Base-by-base conservation (phyloP, 2,888 invertebrate genomes). In the Lithophane ornitopus region DNA sequence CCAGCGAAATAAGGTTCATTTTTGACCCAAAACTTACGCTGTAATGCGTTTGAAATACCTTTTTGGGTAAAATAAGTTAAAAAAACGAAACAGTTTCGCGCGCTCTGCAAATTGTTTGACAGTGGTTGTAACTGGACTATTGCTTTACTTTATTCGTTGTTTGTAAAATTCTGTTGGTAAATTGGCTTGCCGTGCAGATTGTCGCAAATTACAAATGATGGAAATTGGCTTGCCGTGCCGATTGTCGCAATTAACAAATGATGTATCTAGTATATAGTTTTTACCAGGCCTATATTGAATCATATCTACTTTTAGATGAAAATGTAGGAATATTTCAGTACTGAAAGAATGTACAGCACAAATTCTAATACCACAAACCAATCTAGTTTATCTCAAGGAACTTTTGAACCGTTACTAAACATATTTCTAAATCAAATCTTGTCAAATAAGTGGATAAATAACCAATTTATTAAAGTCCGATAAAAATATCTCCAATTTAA, bases 71-170 rank as follows among this genome's bases (percentile, higher is more conserved):
- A 76, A 67, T 80, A 80, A 78, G 26, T 41, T 62, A 85, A 76
- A 67, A 80, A 81, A 66, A 44, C 28, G 16, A 41, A 69, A 58
- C 22, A 74, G 67, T 68, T 67, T 62, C 67, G 39, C 70, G 76
- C 78, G 58, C 74, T 79, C 54, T 59, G 70, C 80, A 68, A 88
- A 88, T 87, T 88, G 85, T 87, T 87, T 82, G 77, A 70, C 49
- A 74, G 70, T 71, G 70, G 74, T 80, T 68, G 67, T 76, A 70
- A 70, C 70, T 71, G 83, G 61, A 78, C 86, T 62, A 66, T 74
- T 77, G 56, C 11, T 70, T 49, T 49, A 49, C 63, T 69, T 62
- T 59, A 22, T 62, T 75, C 16, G 28, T 52, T 75, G n/a, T 68
- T 34, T 76, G 22, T 66, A 19, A 76, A 59, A 28, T 44, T 34